Evolutionary conservation across 2,113 vertebrate species (phyloP), one percentile per base, ranked within the genome.

Genomic region (Syngnathus scovelli): DNA sequence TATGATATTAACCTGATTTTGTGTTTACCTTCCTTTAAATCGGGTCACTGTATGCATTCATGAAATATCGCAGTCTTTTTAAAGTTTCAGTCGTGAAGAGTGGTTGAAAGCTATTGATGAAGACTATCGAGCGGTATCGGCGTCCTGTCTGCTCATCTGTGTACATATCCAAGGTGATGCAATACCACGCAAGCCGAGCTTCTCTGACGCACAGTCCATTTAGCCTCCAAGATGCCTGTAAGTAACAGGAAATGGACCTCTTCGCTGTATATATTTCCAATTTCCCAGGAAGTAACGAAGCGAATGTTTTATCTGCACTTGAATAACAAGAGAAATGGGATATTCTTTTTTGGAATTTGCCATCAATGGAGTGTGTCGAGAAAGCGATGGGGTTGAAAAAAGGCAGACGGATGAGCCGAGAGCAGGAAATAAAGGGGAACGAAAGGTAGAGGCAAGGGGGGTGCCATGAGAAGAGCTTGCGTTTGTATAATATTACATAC

Each of bases 381-480:
- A 70, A 77, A 68, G 78, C 80, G 79, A 70, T 71, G 76, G 77
- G 70, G 74, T 69, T 78, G 71, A 86, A 85, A 79, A 69, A 81
- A 72, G 84, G 67, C 67, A 66, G 80, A 73, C 76, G 71, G 78
- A 70, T 69, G 61, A 72, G 76, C 74, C 81, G 38, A 69, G 65
- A 52, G 69, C 72, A 51, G 59, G 36, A 39, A 70, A 74, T 72
- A 71, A 61, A 76, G 49, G 72, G 82, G 76, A 74, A 76, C 68
- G 66, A 71, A 74, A 67, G 27, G 68, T 72, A 71, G 81, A 84
- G 73, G 82, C 75, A 80, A 83, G 84, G 80, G 67, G 67, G 71
- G 70, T 74, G 2, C 27, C 49, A 7, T 1, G 46, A 55, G 8
- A 10, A 27, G 55, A 27, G 55, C 16, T 7, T 36, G 55, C 15